These are phyloP conservation scores for Acrossocheilus wenchowensis DNA, from an alignment of 2,797 vertebrate species.

Conservation along the genomic window DNA sequence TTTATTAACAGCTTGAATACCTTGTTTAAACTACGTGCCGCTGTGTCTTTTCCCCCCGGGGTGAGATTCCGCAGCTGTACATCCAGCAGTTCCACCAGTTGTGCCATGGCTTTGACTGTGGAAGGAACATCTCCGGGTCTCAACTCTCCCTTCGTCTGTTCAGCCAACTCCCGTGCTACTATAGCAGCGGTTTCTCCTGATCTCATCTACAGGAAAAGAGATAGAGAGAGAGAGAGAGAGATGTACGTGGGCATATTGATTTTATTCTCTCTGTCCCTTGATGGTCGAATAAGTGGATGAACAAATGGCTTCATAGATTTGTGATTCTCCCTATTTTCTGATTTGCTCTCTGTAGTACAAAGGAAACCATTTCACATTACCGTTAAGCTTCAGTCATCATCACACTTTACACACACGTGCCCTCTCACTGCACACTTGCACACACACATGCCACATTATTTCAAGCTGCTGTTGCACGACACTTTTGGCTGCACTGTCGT, in stretches of 20 bases:
- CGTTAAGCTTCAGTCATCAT: conserved; percentile 43
- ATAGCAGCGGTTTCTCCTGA: conserved; percentile 97
- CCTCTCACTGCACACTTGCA: not conserved
- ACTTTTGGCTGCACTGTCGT: conserved; percentile 5
- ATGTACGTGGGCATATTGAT: conserved; percentile 49
- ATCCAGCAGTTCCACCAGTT: conserved; percentile 93
- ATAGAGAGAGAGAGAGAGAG: conserved; percentile 46
- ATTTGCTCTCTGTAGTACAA: conserved; percentile 49
- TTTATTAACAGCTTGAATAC: conserved; percentile 69
- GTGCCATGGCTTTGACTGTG: conserved; percentile 94
- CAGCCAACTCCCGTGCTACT: conserved; percentile 92
- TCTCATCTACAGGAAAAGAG: conserved; percentile 79
- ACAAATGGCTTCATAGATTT: conserved; percentile 61
- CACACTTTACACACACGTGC: conserved; percentile 38
- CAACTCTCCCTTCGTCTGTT: conserved; percentile 90
- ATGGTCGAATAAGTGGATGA: conserved; percentile 55
- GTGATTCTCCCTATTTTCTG: conserved; percentile 55
- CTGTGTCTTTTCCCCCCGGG: conserved; percentile 95
- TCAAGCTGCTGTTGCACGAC: not conserved
- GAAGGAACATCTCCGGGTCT: conserved; percentile 95
- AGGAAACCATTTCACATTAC: conserved; percentile 49
- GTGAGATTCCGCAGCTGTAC: conserved; percentile 96
- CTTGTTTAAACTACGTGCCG: conserved; percentile 96
- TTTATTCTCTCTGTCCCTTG: conserved; percentile 50
- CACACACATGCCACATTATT: conserved; percentile 19